These are phyloP conservation scores for Chymomyza amoena DNA, from an alignment of 2,888 invertebrate species.

Conservation along the genomic window DNA sequence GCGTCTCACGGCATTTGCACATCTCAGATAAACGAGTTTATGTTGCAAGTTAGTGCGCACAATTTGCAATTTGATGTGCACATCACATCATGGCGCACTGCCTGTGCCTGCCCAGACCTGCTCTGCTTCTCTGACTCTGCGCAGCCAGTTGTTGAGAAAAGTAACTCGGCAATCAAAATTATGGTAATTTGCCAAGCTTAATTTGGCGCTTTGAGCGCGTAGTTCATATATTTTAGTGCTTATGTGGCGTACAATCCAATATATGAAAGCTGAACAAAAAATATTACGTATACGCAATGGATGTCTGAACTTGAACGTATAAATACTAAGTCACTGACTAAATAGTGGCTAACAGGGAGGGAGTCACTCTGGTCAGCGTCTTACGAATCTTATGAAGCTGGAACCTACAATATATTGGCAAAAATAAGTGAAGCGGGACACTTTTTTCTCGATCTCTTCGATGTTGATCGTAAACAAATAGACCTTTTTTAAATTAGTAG, in stretches of 20 bases:
- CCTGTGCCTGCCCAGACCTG: neutral
- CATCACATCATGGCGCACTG: conserved; percentile 17
- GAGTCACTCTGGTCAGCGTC: too few species aligned
- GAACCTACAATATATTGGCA: too few species aligned
- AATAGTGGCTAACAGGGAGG: too few species aligned
- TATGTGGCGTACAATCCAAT: conserved; percentile 6
- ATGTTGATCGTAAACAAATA: too few species aligned
- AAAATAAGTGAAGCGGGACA: too few species aligned
- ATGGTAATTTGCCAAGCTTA: conserved; percentile 39
- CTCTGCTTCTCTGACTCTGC: neutral
- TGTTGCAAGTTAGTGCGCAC: conserved; percentile 55
- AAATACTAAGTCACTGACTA: too few species aligned
- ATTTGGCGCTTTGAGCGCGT: conserved; percentile 25
- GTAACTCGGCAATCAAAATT: conserved; percentile 47
- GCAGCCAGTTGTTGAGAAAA: conserved; percentile 20
- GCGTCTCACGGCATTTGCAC: neutral
- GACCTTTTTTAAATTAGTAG: too few species aligned
- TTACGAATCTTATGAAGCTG: too few species aligned
- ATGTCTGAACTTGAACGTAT: too few species aligned
- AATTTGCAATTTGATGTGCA: conserved; percentile 45
- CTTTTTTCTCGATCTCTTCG: too few species aligned
- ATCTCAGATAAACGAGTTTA: conserved; percentile 53
- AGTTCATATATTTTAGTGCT: neutral
- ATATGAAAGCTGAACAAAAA: neutral
- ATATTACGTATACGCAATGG: conserved; percentile 34